Evolutionary conservation across 2,113 vertebrate species (phyloP).

Genomic region (Chrysemys picta): DNA sequence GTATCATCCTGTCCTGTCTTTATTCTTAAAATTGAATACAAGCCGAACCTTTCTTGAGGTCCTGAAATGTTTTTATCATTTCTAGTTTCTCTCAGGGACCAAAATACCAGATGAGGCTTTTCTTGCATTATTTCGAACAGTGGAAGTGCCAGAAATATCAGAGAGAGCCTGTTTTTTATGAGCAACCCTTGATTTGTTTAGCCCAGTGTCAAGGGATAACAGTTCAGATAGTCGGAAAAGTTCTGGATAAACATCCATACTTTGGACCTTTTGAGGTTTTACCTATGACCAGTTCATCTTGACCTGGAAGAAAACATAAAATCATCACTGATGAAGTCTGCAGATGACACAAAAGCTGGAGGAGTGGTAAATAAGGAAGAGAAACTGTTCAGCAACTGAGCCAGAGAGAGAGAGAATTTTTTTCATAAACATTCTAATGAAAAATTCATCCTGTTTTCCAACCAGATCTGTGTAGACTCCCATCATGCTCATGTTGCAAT

Average conservation of each 20-base stretch:
- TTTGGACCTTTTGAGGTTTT: neutral
- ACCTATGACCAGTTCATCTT: neutral
- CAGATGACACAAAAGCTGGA: too few species aligned
- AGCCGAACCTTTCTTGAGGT: neutral
- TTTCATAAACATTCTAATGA: too few species aligned
- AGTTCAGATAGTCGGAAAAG: rapidly evolving
- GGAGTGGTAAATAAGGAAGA: too few species aligned
- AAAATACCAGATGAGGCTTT: neutral
- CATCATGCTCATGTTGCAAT: neutral
- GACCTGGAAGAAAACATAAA: neutral
- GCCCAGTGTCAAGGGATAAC: neutral
- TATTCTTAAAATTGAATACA: slow-evolving; percentile 23
- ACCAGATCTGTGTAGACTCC: neutral
- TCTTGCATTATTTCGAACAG: neutral
- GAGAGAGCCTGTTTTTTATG: neutral
- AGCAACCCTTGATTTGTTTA: neutral
- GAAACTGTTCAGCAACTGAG: too few species aligned
- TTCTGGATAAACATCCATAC: neutral
- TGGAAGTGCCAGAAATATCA: neutral
- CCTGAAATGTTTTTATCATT: slow-evolving; percentile 4
- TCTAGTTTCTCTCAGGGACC: neutral
- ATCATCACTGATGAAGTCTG: too few species aligned
- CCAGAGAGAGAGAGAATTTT: too few species aligned
- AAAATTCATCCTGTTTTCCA: too few species aligned
- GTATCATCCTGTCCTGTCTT: neutral